These are phyloP conservation scores for Morinoia aosen DNA, from an alignment of 2,888 invertebrate genomes.

Conservation along the genomic window DNA sequence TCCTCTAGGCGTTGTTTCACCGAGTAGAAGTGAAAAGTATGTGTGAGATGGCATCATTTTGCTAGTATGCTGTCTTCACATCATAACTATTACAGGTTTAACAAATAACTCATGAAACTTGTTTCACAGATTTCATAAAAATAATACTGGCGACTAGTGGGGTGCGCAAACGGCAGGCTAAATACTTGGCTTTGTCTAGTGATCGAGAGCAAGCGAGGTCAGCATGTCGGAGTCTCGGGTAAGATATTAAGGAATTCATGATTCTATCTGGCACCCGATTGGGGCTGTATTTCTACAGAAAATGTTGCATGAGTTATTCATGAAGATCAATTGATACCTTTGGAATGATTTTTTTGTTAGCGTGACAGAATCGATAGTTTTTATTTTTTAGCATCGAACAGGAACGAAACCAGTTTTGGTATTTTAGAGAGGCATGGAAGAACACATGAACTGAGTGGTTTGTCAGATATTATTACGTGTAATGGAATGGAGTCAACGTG, in stretches of 20 bases:
- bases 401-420: not conserved
- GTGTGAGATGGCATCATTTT: too few species aligned
- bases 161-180: not conserved
- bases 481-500: not conserved
- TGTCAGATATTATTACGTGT: not conserved
- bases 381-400: not conserved
- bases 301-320: not conserved
- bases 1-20: too few species aligned
- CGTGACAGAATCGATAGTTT: too few species aligned
- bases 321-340: not conserved
- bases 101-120: too few species aligned
- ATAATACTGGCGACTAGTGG: not conserved
- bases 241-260: not conserved
- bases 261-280: not conserved
- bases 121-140: not conserved
- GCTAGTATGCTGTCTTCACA: not conserved
- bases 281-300: not conserved
- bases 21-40: too few species aligned
- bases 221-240: constrained; percentile 12
- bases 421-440: not conserved
- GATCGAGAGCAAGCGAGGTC: not conserved
- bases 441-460: not conserved
- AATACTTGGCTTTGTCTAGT: not conserved
- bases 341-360: not conserved
- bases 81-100: not conserved